phyloP scores from a whole-genome alignment of 2,888 invertebrate species.

The Buathra laborator region DNA sequence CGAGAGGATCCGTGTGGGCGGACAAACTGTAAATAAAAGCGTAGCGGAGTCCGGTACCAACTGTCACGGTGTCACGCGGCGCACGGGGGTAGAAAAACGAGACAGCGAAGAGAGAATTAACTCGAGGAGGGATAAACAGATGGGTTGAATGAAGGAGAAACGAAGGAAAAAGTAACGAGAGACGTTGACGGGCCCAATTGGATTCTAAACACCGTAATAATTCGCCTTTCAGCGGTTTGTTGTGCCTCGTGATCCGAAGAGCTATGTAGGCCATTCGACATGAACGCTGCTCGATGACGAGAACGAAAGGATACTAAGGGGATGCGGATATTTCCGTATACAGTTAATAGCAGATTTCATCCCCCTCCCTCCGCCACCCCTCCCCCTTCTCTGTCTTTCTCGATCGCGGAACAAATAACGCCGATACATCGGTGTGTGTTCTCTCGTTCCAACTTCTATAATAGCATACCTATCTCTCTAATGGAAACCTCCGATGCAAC shows the following conservation, averaged over 20 bases:
- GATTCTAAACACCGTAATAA: slow-evolving; percentile 80
- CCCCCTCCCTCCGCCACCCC: not conserved
- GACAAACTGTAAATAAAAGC: slow-evolving; percentile 74
- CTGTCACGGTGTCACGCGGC: slow-evolving; percentile 78
- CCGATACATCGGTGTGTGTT: slow-evolving; percentile 10
- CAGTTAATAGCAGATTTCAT: slow-evolving; percentile 32
- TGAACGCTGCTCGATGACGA: slow-evolving; percentile 25
- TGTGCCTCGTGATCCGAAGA: slow-evolving; percentile 17
- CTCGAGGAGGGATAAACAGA: slow-evolving; percentile 45
- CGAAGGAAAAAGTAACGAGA: slow-evolving; percentile 77
- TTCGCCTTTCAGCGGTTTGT: slow-evolving; percentile 70
- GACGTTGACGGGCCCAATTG: slow-evolving; percentile 83
- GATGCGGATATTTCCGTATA: slow-evolving; percentile 41
- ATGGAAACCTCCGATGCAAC: slow-evolving; percentile 67
- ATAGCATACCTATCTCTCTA: slow-evolving; percentile 62
- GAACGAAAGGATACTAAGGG: slow-evolving; percentile 48
- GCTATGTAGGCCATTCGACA: slow-evolving; percentile 30
- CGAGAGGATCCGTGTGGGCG: slow-evolving; percentile 51
- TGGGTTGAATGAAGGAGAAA: slow-evolving; percentile 36
- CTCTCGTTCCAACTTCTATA: slow-evolving; percentile 46
- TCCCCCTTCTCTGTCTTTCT: slow-evolving; percentile 21
- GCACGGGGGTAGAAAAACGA: slow-evolving; percentile 29
- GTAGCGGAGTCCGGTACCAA: slow-evolving; percentile 78
- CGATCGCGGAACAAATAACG: slow-evolving; percentile 33
- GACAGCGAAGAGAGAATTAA: slow-evolving; percentile 37